These are phyloP conservation scores for Papilio demoleus DNA, from an alignment of 2,888 invertebrate species.

Conservation along the genomic window DNA sequence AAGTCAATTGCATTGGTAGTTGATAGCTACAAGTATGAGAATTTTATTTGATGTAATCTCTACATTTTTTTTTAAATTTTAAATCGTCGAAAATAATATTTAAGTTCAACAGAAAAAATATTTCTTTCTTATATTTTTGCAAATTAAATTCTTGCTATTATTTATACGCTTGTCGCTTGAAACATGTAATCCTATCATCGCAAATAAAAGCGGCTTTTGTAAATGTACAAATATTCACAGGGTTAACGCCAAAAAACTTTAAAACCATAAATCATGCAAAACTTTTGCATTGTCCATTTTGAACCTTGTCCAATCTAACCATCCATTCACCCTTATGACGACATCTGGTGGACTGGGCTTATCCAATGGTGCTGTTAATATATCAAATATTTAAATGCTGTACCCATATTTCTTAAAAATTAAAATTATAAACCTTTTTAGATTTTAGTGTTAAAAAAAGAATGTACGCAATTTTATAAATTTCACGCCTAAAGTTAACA, in stretches of 20 bases:
- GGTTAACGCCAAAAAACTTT: constrained; percentile 22
- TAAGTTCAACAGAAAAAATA: too few relatives aligned
- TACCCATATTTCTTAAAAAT: background rate
- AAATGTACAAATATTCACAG: constrained; percentile 28
- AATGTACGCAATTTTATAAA: too few relatives aligned
- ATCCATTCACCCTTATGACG: too few relatives aligned
- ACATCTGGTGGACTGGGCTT: too few relatives aligned
- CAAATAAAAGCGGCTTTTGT: constrained; percentile 14
- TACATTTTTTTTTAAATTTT: background rate
- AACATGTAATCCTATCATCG: background rate
- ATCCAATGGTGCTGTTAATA: background rate
- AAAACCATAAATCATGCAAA: constrained; percentile 18
- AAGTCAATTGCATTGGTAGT: background rate
- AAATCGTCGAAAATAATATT: background rate
- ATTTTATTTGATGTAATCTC: background rate
- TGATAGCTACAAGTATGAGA: background rate
- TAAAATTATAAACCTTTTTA: too few relatives aligned
- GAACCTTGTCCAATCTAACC: too few relatives aligned
- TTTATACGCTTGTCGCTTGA: constrained; percentile 12
- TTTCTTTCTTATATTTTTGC: background rate
- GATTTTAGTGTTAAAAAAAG: too few relatives aligned
- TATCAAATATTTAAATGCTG: background rate
- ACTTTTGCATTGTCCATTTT: constrained; percentile 3
- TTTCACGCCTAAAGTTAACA: too few relatives aligned
- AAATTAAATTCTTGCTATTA: background rate